phyloP scores from a whole-genome alignment of 2,888 invertebrate genomes.

The Polyploca ridens region DNA sequence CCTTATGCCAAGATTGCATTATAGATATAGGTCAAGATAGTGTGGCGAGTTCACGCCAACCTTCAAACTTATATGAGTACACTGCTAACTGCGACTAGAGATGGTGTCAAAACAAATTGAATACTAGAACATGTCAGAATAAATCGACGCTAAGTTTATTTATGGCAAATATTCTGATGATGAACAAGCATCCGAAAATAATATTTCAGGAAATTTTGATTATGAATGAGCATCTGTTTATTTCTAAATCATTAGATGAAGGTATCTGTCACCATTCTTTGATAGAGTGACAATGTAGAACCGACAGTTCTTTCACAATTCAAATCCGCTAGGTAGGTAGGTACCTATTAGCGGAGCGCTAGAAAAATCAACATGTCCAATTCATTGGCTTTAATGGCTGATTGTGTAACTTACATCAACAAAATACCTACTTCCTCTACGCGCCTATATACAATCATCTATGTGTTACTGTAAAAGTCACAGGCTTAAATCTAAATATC shows the following conservation, averaged over 20 bases:
- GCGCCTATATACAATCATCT: no score
- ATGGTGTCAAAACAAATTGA: slow-evolving; percentile 51
- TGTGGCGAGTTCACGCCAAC: slow-evolving; percentile 37
- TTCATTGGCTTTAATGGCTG: no score
- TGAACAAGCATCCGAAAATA: neutral
- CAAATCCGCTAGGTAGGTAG: no score
- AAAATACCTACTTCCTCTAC: neutral
- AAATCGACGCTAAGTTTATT: slow-evolving; percentile 6
- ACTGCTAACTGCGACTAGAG: slow-evolving; percentile 31
- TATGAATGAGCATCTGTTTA: neutral
- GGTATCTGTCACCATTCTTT: no score
- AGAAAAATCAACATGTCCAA: no score
- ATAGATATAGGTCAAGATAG: slow-evolving; percentile 28
- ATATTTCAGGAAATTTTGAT: neutral
- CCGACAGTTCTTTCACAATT: no score
- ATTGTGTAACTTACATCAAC: no score
- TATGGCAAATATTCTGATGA: neutral
- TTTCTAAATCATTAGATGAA: neutral
- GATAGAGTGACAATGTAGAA: no score
- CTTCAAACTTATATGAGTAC: slow-evolving; percentile 43
- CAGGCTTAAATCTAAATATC: no score
- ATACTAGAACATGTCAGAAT: slow-evolving; percentile 14
- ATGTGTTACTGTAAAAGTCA: no score
- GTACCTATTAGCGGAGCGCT: no score
- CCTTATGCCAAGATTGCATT: slow-evolving; percentile 23